phyloP scores from a whole-genome alignment of 1,140 invertebrate species.

The Hyles vespertilio region DNA sequence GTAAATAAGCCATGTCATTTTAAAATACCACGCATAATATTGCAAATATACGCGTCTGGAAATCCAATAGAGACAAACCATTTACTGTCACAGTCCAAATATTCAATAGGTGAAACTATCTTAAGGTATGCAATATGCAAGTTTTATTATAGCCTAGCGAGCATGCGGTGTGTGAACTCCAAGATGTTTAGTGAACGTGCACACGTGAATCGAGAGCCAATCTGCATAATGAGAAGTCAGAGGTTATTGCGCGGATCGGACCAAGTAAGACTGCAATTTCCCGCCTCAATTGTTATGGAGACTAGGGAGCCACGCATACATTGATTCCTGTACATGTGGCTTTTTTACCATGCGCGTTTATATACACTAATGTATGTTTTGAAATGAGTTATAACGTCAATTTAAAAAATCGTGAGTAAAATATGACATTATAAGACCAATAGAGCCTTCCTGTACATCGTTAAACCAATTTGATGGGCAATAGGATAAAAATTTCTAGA shows the following conservation, averaged over 20 bases:
- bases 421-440: neutral
- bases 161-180: neutral
- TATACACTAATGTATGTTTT: too few species aligned
- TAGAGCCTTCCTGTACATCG: neutral
- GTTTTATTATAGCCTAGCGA: too few species aligned
- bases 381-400: too few species aligned
- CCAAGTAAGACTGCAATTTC: slow-evolving; percentile 58
- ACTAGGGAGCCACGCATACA: slow-evolving; percentile 44
- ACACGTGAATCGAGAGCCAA: slow-evolving; percentile 54
- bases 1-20: too few species aligned
- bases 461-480: too few species aligned
- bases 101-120: too few species aligned
- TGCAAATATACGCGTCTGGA: too few species aligned
- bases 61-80: too few species aligned
- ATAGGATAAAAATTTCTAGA: too few species aligned
- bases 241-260: slow-evolving; percentile 64
- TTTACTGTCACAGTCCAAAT: too few species aligned
- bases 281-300: slow-evolving; percentile 56
- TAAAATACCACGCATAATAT: too few species aligned
- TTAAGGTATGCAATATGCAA: too few species aligned
- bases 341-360: slow-evolving; percentile 16
- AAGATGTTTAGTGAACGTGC: slow-evolving; percentile 55
- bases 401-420: neutral
- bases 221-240: slow-evolving; percentile 70
- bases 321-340: slow-evolving; percentile 42